Conservation (phyloP, 2,888 invertebrate genomes). For the Tortrix viridana region DNA sequence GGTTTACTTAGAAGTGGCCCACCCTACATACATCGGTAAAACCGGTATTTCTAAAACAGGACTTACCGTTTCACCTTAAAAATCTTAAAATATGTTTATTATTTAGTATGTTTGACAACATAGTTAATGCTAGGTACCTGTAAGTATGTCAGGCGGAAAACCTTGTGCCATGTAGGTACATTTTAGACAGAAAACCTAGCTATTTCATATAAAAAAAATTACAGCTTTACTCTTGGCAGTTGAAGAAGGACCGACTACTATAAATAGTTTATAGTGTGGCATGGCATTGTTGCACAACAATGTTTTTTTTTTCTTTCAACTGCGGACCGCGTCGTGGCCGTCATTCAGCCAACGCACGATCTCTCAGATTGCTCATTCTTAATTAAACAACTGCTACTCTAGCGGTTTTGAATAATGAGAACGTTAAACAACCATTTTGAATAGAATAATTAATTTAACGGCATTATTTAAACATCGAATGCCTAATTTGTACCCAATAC, state of each 20-base stretch:
- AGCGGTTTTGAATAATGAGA: slow-evolving; percentile 46
- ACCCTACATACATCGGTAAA: slow-evolving; percentile 13
- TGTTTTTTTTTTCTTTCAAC: slow-evolving; percentile 32
- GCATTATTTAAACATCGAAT: slow-evolving; percentile 39
- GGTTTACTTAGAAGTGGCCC: slow-evolving; percentile 25
- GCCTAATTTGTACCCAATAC: slow-evolving; percentile 33
- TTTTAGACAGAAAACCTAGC: too few species aligned
- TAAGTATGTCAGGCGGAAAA: too few species aligned
- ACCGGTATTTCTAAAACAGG: slow-evolving; percentile 33
- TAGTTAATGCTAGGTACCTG: slow-evolving; percentile 6
- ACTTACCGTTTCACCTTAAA: slow-evolving; percentile 28
- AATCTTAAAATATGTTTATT: slow-evolving; percentile 14
- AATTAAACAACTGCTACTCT: slow-evolving; percentile 55
- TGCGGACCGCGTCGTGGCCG: slow-evolving; percentile 48
- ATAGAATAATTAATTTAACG: slow-evolving; percentile 47
- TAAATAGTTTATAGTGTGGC: neutral
- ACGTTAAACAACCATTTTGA: slow-evolving; percentile 39
- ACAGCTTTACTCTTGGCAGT: too few species aligned
- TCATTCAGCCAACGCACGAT: slow-evolving; percentile 54
- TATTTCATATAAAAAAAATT: too few species aligned
- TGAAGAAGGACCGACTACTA: too few species aligned
- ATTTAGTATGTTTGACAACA: slow-evolving; percentile 6
- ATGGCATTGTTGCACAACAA: slow-evolving; percentile 22
- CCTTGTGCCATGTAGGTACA: too few species aligned
- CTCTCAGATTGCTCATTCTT: slow-evolving; percentile 51